Evolutionary conservation across 2,113 vertebrate genomes (phyloP).

Genomic region (Hiodon alosoides): DNA sequence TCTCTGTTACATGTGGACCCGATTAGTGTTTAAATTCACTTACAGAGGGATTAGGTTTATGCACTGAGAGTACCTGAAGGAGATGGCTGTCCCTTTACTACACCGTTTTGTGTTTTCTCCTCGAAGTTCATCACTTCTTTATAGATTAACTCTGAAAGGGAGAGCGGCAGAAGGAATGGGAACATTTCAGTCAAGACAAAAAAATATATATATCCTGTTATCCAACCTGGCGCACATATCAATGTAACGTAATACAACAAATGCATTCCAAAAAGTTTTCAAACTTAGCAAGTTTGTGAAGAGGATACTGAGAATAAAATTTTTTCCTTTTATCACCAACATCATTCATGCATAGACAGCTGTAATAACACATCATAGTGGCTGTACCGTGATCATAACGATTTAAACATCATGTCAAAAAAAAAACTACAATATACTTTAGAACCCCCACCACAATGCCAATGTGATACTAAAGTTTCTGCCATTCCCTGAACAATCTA

Average conservation of each 20-base stretch:
- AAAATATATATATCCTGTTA: too few species aligned
- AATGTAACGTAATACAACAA: neutral
- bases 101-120: constrained; percentile 98
- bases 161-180: constrained; percentile 1
- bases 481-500: neutral
- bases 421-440: too few species aligned
- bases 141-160: constrained; percentile 92
- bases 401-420: too few species aligned
- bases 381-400: too few species aligned
- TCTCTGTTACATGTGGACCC: constrained; percentile 53
- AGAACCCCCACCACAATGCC: neutral
- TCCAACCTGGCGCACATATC: neutral
- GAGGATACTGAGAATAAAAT: neutral
- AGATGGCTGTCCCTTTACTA: constrained; percentile 98
- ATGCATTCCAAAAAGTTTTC: neutral
- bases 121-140: constrained; percentile 99
- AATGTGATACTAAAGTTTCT: neutral
- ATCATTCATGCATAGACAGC: too few species aligned
- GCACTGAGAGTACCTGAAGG: constrained; percentile 98
- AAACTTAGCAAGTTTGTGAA: constrained; percentile 47
- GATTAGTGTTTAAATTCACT: constrained; percentile 66
- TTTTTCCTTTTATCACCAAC: too few species aligned
- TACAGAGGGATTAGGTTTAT: constrained; percentile 74
- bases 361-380: too few species aligned
- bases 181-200: neutral